phyloP scores from a whole-genome alignment of 2,888 invertebrate genomes.

The Drosophila melanosoma region DNA sequence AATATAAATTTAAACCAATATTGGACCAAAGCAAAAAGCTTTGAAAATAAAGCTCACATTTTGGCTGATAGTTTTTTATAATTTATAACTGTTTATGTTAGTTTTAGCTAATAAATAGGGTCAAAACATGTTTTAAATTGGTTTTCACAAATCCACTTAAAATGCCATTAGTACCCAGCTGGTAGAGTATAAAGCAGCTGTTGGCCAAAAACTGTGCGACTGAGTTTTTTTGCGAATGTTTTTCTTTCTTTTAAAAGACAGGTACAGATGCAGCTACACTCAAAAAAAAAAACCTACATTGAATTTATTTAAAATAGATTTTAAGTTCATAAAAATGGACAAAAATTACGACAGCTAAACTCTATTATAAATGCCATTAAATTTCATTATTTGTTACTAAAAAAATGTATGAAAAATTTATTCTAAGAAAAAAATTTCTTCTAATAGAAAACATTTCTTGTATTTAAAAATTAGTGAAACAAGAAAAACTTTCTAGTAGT shows the following conservation, averaged over 20 bases:
- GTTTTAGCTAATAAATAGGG: background rate
- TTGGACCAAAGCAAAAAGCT: constrained; percentile 12
- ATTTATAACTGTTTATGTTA: background rate
- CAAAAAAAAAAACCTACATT: background rate
- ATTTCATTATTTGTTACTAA: no score
- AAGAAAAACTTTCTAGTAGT: background rate
- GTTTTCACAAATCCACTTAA: background rate
- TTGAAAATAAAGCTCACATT: background rate
- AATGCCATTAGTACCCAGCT: no score
- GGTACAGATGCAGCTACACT: background rate
- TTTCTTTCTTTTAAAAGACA: background rate
- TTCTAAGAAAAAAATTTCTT: no score
- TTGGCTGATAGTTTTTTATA: background rate
- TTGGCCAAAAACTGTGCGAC: background rate
- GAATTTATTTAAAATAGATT: no score
- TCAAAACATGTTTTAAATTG: background rate
- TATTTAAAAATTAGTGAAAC: background rate
- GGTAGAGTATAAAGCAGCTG: background rate
- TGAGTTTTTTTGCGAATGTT: background rate
- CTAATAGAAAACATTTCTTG: no score
- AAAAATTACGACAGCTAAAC: no score
- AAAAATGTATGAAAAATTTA: no score
- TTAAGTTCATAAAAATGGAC: no score
- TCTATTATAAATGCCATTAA: no score
- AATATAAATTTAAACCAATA: constrained; percentile 13